Base-by-base conservation (phyloP, 2,888 invertebrate genomes). In the Apodemia duryi region DNA sequence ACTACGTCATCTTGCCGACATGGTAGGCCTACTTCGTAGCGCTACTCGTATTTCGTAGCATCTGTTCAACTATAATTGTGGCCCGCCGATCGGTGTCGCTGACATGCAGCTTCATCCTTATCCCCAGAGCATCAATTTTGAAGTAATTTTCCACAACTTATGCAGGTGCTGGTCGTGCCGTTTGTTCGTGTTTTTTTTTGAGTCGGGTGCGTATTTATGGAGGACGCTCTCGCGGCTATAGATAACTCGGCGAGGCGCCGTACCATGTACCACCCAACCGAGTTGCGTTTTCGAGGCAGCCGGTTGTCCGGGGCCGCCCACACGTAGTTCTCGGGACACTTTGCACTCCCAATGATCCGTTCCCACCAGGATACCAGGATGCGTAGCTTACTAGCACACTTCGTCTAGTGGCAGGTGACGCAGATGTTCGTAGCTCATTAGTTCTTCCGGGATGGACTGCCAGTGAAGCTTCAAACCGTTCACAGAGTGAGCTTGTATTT, bases 381-480 rank as follows among this genome's bases (percentile, higher is more conserved):
- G 49, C 13, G 49, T 5, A 38, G 38, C 38, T 5, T 49, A 13
- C 32, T 65, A 65, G 54, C 65, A 49, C 6, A 65, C 43, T 21
- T 62, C 32, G 6, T 62, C 62, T 21, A 13, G 35, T 10, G 35
- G 28, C 13, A 65, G 5, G 28, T 32, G 43, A 38, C 41, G 9
- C 52, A 65, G 65, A 32, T 65, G 62, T 38, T 61, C 51, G 41
- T 60, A 9, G 6, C 38, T 62, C 32, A 65, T 7, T 28, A 61
- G 38, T 38, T 38, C 38, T 38, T 38, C 38, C 38, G 38, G 38
- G 38, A 38, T 38, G 7, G 38, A 38, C 7, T 38, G 38, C 7
- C 7, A 7, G 38, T 38, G 38, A 7, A 38, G 7, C 38, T 38
- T 38, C 38, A 38, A 38, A 38, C 7, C 7, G 7, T 38, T 38